A percentile compares a stretch with the other conserved stretches of the same genome.
These are phyloP conservation scores for Pantherophis alleghaniensis DNA, from an alignment of 2,797 vertebrate genomes.

Conservation along the genomic window DNA sequence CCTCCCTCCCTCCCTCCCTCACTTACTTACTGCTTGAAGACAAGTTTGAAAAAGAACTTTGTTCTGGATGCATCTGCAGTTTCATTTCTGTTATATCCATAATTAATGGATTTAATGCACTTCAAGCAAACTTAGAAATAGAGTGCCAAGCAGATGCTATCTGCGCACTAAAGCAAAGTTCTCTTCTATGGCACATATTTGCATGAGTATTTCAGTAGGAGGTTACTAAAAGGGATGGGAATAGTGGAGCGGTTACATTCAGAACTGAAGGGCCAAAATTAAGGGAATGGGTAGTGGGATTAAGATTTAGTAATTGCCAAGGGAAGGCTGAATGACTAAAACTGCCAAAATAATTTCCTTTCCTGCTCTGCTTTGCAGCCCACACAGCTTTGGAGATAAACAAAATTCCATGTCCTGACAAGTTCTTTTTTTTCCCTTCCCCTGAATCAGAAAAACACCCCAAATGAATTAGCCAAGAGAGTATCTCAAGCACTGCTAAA, in stretches of 20 bases:
- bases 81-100: not conserved
- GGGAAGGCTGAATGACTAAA: not conserved
- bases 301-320: not conserved
- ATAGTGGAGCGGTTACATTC: constrained; percentile 4
- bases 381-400: constrained; percentile 29
- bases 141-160: not conserved
- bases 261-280: constrained; percentile 47
- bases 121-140: not conserved
- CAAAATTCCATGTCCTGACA: constrained; percentile 41
- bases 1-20: not conserved
- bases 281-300: constrained; percentile 22
- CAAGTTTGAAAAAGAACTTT: not conserved
- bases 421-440: not conserved
- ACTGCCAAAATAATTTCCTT: constrained; percentile 36
- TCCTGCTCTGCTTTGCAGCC: constrained; percentile 59
- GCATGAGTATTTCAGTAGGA: not conserved
- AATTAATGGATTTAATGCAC: not conserved
- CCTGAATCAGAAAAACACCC: constrained; percentile 19
- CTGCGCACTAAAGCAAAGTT: not conserved
- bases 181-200: not conserved
- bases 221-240: not conserved
- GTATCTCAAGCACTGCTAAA: constrained; percentile 1
- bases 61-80: not conserved
- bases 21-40: not conserved
- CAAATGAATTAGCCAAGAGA: constrained; percentile 28